These are phyloP conservation scores for Coreoperca whiteheadi DNA, from an alignment of 2,113 vertebrate genomes.

Conservation along the genomic window DNA sequence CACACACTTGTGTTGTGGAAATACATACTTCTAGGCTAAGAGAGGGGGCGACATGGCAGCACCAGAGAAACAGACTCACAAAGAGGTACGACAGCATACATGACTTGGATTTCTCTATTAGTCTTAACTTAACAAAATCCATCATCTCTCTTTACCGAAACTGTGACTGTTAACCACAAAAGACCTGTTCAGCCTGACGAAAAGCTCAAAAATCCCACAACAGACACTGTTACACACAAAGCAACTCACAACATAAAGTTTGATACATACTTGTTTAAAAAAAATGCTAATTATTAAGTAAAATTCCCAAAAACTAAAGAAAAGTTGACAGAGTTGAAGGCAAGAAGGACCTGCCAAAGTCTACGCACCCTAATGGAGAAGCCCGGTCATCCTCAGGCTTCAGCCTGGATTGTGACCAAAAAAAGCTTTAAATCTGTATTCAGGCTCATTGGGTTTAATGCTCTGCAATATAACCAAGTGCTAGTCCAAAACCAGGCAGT, in stretches of 20 bases:
- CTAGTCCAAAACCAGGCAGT: not conserved
- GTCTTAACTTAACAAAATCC: not conserved
- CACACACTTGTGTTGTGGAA: slow-evolving; percentile 32
- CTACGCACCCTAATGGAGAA: not conserved
- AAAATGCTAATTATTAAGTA: not conserved
- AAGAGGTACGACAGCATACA: not conserved
- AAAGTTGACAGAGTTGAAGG: not conserved
- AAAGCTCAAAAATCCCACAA: not conserved
- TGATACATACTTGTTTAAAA: not conserved
- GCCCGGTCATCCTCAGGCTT: not conserved
- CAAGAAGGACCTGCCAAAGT: not conserved
- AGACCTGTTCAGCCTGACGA: not conserved
- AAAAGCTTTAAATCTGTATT: not conserved
- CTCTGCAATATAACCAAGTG: not conserved
- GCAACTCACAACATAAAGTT: not conserved
- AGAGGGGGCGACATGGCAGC: not conserved
- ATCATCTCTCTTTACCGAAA: not conserved
- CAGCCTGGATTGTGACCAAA: not conserved
- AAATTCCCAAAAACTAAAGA: not conserved
- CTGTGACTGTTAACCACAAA: not conserved
- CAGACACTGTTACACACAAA: not conserved
- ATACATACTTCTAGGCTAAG: slow-evolving; percentile 11
- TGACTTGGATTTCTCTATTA: not conserved
- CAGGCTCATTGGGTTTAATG: not conserved
- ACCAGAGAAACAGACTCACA: not conserved